Evolutionary conservation across 2,113 vertebrate genomes (phyloP).

Genomic region (Romanogobio albipinnatus): DNA sequence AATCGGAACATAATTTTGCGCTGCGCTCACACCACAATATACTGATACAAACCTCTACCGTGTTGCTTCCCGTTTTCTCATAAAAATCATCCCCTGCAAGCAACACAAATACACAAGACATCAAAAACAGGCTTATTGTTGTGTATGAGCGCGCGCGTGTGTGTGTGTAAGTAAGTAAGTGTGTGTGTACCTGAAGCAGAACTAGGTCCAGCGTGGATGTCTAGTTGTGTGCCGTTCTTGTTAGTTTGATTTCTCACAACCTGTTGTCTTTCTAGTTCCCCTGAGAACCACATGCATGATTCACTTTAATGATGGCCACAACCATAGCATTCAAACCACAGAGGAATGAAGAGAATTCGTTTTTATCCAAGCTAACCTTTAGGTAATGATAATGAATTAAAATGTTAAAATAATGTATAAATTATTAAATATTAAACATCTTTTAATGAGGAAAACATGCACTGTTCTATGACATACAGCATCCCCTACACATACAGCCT

Average conservation of each 20-base stretch:
- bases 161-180: not conserved
- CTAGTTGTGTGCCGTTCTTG: constrained; percentile 86
- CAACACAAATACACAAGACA: constrained; percentile 37
- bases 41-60: constrained; percentile 92
- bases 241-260: constrained; percentile 84
- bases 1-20: not conserved
- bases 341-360: not conserved
- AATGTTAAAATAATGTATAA: too few relatives aligned
- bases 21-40: constrained; percentile 9
- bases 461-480: not conserved
- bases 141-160: constrained; percentile 27
- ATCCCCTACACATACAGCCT: not conserved
- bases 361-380: not conserved
- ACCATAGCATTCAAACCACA: constrained; percentile 12
- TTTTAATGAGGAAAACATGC: too few relatives aligned
- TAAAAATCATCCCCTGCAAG: constrained; percentile 87
- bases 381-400: not conserved
- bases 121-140: constrained; percentile 1
- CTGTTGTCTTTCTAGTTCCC: constrained; percentile 96
- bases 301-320: constrained; percentile 19
- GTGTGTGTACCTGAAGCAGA: constrained; percentile 85
- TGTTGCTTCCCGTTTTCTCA: constrained; percentile 87
- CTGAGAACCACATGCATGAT: constrained; percentile 66
- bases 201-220: constrained; percentile 83
- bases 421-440: too few relatives aligned